Conservation (phyloP, 2,888 invertebrate species). For the Nomada lathburiana region DNA sequence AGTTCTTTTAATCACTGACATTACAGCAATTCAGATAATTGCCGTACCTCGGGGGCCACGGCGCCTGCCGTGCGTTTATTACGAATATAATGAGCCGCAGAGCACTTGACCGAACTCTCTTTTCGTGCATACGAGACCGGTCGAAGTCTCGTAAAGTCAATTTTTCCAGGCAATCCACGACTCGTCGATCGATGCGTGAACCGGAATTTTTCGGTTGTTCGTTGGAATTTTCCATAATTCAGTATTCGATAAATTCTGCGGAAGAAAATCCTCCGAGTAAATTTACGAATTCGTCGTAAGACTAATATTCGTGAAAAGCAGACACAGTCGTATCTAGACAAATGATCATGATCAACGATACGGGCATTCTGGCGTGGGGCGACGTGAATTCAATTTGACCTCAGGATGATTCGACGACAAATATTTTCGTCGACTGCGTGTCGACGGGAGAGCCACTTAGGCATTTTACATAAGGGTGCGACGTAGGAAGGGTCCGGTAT, state of each 20-base stretch:
- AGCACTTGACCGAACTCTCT: conserved; percentile 35
- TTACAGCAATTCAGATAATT: conserved; percentile 81
- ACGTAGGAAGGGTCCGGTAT: conserved; percentile 81
- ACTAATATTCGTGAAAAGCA: too few species aligned
- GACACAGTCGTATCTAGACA: background rate
- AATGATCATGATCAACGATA: conserved; percentile 57
- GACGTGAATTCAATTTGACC: conserved; percentile 73
- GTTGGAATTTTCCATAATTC: too few species aligned
- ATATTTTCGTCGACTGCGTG: conserved; percentile 77
- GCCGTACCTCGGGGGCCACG: conserved; percentile 62
- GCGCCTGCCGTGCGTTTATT: conserved; percentile 67
- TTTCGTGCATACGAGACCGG: conserved; percentile 18
- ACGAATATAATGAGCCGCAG: conserved; percentile 69
- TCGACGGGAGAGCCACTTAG: conserved; percentile 76
- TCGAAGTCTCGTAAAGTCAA: conserved; percentile 51
- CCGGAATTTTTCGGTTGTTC: conserved; percentile 57
- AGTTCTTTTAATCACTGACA: conserved; percentile 81
- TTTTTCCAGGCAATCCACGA: conserved; percentile 33
- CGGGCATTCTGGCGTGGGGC: conserved; percentile 11
- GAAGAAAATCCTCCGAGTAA: too few species aligned
- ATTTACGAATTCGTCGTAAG: too few species aligned
- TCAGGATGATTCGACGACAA: conserved; percentile 75
- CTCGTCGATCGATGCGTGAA: conserved; percentile 35
- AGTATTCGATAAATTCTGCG: too few species aligned
- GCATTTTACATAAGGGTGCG: conserved; percentile 82